Percentiles rank a stretch among this genome's conserved stretches.
Conservation (phyloP, 1,140 invertebrate genomes). For the Ceratina calcarata region DNA sequence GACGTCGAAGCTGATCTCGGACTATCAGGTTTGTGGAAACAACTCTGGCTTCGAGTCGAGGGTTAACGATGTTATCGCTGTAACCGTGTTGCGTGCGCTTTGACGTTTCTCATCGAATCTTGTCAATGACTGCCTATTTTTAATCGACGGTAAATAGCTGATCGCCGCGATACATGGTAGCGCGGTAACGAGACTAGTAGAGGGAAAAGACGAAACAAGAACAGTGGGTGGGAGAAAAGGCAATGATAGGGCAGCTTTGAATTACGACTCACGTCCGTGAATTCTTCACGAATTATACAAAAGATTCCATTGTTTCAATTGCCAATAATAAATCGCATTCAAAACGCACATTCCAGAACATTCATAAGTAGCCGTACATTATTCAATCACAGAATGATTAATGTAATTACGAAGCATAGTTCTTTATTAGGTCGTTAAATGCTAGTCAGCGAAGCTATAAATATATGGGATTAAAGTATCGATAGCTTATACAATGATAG, state of each 20-base stretch:
- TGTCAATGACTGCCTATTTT: slow-evolving; percentile 16
- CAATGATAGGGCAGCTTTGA: slow-evolving; percentile 9
- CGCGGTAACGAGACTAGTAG: slow-evolving; percentile 12
- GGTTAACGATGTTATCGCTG: slow-evolving; percentile 53
- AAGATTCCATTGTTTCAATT: no score
- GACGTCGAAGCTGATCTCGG: slow-evolving; percentile 46
- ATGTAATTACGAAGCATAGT: neutral
- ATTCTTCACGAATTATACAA: no score
- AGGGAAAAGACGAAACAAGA: no score
- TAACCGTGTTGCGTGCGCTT: slow-evolving; percentile 6
- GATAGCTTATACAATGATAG: neutral
- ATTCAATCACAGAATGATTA: neutral
- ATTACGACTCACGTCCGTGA: neutral
- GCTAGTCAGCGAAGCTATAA: no score
- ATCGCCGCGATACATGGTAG: neutral
- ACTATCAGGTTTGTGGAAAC: slow-evolving; percentile 64
- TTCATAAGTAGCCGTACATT: neutral
- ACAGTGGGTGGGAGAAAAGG: neutral
- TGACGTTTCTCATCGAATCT: slow-evolving; percentile 42
- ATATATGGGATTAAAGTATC: neutral
- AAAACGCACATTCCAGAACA: neutral
- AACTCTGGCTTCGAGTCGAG: slow-evolving; percentile 34
- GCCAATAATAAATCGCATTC: no score
- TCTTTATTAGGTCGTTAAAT: no score
- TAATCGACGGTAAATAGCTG: neutral